A percentile compares a stretch with the other conserved stretches of the same genome.
Conservation (phyloP, 2,888 invertebrate species). For the Formica aserva region DNA sequence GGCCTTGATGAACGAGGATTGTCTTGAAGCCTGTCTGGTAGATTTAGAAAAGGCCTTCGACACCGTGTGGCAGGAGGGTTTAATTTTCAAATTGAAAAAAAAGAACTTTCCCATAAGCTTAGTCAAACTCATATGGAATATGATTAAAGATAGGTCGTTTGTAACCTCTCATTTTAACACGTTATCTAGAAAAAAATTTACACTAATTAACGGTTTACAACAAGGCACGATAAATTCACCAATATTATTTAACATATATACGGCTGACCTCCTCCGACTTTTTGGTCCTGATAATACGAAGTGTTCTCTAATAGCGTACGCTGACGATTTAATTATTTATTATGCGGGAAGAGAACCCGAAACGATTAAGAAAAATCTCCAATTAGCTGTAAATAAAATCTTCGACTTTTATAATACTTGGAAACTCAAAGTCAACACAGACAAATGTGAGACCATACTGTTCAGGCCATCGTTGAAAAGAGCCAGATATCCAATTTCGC, state of each 20-base stretch:
- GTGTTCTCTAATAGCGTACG: constrained; percentile 38
- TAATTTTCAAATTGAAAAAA: constrained; percentile 29
- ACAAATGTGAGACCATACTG: no score
- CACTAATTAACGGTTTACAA: constrained; percentile 36
- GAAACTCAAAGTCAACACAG: no score
- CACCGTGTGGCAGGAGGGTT: background rate
- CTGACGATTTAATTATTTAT: constrained; percentile 56
- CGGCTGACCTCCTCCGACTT: constrained; percentile 19
- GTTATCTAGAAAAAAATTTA: background rate
- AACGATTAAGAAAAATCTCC: constrained; percentile 18
- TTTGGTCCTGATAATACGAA: constrained; percentile 18
- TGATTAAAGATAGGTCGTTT: constrained; percentile 5
- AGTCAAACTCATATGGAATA: constrained; percentile 21
- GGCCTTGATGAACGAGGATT: background rate
- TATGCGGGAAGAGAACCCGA: background rate
- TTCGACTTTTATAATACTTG: background rate
- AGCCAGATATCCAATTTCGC: no score
- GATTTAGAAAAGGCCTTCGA: background rate
- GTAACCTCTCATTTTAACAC: background rate
- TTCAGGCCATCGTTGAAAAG: no score
- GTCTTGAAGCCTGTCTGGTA: background rate
- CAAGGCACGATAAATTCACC: constrained; percentile 37
- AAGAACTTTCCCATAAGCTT: constrained; percentile 57
- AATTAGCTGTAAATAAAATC: constrained; percentile 36
- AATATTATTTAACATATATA: constrained; percentile 33